Evolutionary conservation across 2,113 vertebrate genomes (phyloP).

Genomic region (Corvus moneduloides): DNA sequence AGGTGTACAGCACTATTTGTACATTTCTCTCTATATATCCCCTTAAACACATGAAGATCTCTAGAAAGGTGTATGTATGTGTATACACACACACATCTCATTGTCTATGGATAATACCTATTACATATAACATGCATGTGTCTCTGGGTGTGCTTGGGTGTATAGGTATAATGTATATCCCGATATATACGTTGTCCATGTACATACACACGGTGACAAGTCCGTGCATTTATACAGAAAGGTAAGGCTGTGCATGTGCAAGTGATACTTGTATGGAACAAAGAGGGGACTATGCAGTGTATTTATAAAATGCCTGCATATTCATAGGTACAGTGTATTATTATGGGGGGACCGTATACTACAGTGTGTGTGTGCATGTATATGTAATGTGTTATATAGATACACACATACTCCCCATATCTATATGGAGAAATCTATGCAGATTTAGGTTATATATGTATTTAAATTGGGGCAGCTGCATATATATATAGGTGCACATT

Average conservation of each 20-base stretch:
- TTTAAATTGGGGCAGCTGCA: background rate
- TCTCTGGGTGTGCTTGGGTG: background rate
- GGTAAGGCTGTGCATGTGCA: background rate
- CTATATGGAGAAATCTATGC: background rate
- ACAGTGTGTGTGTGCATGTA: background rate
- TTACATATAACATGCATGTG: rapidly evolving
- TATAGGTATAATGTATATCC: too few relatives aligned
- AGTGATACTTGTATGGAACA: background rate
- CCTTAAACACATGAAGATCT: too few relatives aligned
- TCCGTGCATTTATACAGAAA: background rate
- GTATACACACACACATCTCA: background rate
- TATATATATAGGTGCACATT: background rate
- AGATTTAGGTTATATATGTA: background rate
- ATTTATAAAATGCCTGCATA: background rate
- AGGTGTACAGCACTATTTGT: background rate
- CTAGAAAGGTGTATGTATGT: background rate
- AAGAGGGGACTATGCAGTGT: too few relatives aligned
- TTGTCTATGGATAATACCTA: rapidly evolving
- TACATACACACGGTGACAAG: rapidly evolving
- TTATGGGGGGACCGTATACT: too few relatives aligned
- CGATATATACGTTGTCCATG: rapidly evolving
- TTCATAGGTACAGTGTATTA: background rate
- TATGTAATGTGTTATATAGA: too few relatives aligned
- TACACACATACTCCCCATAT: background rate
- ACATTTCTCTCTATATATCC: background rate